phyloP scores from a whole-genome alignment of 1,140 invertebrate species.

The Micrasema minimum region DNA sequence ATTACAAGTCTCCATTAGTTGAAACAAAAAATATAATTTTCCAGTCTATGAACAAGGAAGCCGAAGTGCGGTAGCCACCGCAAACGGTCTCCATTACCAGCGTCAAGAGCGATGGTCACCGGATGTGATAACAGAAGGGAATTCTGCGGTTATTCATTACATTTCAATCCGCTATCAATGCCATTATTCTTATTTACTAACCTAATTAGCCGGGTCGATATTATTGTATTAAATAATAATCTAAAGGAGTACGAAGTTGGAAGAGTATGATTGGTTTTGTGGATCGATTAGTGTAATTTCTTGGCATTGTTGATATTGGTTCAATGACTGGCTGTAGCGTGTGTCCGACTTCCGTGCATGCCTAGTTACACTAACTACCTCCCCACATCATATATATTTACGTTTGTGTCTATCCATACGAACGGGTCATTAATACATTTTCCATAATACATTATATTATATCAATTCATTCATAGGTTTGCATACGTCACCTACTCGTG shows the following conservation, averaged over 20 bases:
- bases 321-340: background rate
- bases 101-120: constrained; percentile 7
- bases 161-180: constrained; percentile 11
- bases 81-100: constrained; percentile 16
- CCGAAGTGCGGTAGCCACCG: constrained; percentile 8
- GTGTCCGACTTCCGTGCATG: constrained; percentile 4
- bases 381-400: background rate
- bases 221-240: too few relatives aligned
- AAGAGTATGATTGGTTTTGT: too few relatives aligned
- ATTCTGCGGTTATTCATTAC: constrained; percentile 17
- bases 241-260: too few relatives aligned
- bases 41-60: constrained; percentile 13
- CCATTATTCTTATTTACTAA: too few relatives aligned
- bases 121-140: constrained; percentile 25
- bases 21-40: too few relatives aligned
- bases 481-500: too few relatives aligned
- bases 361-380: background rate
- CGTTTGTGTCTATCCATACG: background rate
- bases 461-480: too few relatives aligned
- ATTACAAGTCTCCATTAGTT: too few relatives aligned
- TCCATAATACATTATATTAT: too few relatives aligned
- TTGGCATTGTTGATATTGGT: background rate
- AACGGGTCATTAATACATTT: too few relatives aligned
- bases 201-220: too few relatives aligned
- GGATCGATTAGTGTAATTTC: background rate